Percentiles rank a stretch among this genome's conserved stretches.
phyloP scores from a whole-genome alignment of 2,888 invertebrate species.

The Sphinx pinastri region DNA sequence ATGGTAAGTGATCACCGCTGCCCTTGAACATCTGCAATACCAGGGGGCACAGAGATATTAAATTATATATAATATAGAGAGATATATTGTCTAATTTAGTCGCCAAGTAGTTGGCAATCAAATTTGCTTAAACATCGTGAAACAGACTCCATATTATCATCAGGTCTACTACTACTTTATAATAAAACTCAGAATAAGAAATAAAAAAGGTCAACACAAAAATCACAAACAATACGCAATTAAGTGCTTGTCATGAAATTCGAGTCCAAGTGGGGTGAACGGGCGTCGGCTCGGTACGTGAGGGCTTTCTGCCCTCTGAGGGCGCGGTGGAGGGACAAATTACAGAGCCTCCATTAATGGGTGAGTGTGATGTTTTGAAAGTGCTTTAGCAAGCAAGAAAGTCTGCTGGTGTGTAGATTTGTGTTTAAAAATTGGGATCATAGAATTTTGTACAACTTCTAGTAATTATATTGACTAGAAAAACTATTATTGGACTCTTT shows the following conservation, averaged over 20 bases:
- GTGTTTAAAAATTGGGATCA: too few relatives aligned
- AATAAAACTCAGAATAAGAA: background rate
- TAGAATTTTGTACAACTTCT: too few relatives aligned
- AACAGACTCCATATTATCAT: background rate
- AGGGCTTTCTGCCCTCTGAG: background rate
- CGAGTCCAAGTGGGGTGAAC: slow-evolving; percentile 3
- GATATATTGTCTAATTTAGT: too few relatives aligned
- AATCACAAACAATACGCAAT: slow-evolving; percentile 14
- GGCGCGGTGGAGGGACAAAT: background rate
- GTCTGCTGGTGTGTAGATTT: too few relatives aligned
- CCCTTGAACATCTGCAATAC: too few relatives aligned
- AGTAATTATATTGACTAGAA: too few relatives aligned
- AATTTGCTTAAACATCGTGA: too few relatives aligned
- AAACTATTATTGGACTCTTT: too few relatives aligned
- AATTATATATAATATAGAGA: too few relatives aligned
- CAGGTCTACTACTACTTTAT: background rate
- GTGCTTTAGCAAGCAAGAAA: background rate
- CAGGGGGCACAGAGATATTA: too few relatives aligned
- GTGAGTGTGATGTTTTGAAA: background rate
- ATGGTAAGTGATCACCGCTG: too few relatives aligned
- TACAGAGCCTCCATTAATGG: background rate
- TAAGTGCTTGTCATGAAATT: background rate
- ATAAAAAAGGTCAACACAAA: background rate
- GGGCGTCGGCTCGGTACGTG: slow-evolving; percentile 2
- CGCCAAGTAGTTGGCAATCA: too few relatives aligned